Evolutionary conservation across 2,888 invertebrate genomes (phyloP), one percentile per base, ranked within the genome.

Genomic region (Brenthis daphne): DNA sequence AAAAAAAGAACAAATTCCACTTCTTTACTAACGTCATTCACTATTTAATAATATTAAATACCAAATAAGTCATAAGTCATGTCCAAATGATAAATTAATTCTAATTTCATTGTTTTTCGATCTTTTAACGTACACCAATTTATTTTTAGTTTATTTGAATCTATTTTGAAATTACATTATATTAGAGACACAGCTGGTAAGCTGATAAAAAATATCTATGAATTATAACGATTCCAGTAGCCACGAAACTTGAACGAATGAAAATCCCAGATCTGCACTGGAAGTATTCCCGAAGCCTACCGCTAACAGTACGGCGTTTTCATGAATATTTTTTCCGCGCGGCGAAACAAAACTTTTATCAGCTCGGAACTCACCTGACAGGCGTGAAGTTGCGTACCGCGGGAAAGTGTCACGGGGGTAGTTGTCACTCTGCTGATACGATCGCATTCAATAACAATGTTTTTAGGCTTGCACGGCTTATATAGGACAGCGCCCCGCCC

Each of bases 401-500:
- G 76, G 74, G 74, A 74, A 76, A 77, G 61, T 74, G 73, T 76
- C 76, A 73, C 76, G 72, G 64, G 58, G 66, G 66, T 79, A 81
- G 81, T 77, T 81, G 79, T 81, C 82, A 82, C 84, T 79, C 78
- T 76, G 79, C 80, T 80, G 87, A 80, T 84, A 82, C 83, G 85
- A 85, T 86, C 82, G 84, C 89, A 85, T 90, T 83, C 85, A 90
- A 87, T 90, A 88, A 86, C 86, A 87, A 88, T 86, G 80, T 86
- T 88, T 84, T 83, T 79, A 84, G 83, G 80, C 84, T 79, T 83
- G 85, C 88, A 79, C 77, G 79, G 82, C 87, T 92, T 92, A 90
- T 92, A 92, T 91, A 92, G 86, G 75, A 64, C 75, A 73, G 80
- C 84, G 89, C 87, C 79, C 90, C 92, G 91, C 92, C 92, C 85